phyloP scores from a whole-genome alignment of 2,888 invertebrate genomes.

The Pasiphila rectangulata region DNA sequence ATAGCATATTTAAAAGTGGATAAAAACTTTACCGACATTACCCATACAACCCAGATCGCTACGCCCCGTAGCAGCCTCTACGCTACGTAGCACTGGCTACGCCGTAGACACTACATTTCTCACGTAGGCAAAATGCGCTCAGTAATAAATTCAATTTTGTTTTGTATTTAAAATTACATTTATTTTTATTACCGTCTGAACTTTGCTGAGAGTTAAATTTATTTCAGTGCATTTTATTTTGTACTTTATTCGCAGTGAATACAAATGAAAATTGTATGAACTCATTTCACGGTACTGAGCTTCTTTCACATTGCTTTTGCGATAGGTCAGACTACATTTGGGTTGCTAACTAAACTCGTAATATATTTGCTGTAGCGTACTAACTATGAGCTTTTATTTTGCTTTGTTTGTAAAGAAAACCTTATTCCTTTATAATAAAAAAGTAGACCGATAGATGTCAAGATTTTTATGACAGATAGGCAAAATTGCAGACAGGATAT shows the following conservation, averaged over 20 bases:
- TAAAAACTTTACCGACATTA: too few relatives aligned
- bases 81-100: conserved; percentile 32
- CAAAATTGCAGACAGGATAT: too few relatives aligned
- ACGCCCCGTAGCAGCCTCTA: conserved; percentile 27
- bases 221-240: neutral
- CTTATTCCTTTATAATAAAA: too few relatives aligned
- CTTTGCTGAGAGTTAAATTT: neutral
- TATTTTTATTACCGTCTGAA: conserved; percentile 5
- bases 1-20: too few relatives aligned
- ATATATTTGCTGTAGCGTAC: too few relatives aligned
- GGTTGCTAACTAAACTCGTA: neutral
- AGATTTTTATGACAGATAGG: too few relatives aligned
- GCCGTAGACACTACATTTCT: conserved; percentile 34
- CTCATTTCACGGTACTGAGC: neutral
- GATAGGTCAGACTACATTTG: neutral
- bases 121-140: conserved; percentile 27
- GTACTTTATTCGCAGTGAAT: neutral
- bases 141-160: conserved; percentile 22
- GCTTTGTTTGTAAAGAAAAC: too few relatives aligned
- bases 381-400: too few relatives aligned
- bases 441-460: too few relatives aligned
- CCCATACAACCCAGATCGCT: too few relatives aligned
- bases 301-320: neutral
- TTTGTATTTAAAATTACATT: conserved; percentile 23
- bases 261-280: neutral